These are phyloP conservation scores for Drosophila auraria DNA, from an alignment of 1,140 invertebrate species.

Conservation along the genomic window DNA sequence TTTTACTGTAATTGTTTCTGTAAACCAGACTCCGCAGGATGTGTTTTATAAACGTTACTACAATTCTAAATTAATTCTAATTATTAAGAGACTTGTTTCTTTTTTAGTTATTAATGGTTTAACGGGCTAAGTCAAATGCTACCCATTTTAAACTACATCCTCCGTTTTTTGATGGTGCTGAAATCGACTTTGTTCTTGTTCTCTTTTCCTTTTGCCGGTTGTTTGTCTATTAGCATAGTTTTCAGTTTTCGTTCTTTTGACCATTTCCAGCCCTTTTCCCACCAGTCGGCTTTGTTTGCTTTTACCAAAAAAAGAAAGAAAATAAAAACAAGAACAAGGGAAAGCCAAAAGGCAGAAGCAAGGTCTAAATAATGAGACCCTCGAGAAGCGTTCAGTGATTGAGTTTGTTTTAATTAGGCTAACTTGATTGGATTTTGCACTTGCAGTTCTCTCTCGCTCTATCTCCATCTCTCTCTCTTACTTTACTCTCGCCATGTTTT, in stretches of 20 bases:
- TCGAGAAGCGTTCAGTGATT: constrained; percentile 20
- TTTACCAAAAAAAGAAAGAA: constrained; percentile 14
- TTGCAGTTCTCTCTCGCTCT: neutral
- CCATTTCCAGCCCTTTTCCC: neutral
- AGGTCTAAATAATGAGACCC: constrained; percentile 37
- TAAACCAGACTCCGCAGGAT: too few relatives aligned
- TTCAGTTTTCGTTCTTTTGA: constrained; percentile 12
- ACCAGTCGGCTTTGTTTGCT: constrained; percentile 4
- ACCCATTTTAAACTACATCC: neutral
- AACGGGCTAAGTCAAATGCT: too few relatives aligned
- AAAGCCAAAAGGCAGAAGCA: constrained; percentile 14
- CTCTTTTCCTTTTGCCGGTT: neutral
- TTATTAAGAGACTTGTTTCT: too few relatives aligned
- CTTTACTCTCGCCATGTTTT: neutral
- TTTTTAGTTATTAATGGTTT: too few relatives aligned
- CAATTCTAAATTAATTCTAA: too few relatives aligned
- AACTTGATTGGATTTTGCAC: constrained; percentile 33
- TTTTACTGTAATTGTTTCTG: too few relatives aligned
- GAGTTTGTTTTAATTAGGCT: constrained; percentile 54
- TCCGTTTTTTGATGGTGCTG: neutral
- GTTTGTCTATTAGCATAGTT: constrained; percentile 57
- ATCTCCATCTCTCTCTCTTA: neutral
- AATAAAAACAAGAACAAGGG: neutral
- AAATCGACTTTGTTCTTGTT: neutral
- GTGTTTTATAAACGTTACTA: too few relatives aligned